Percentiles rank a stretch among this genome's conserved stretches.
Evolutionary conservation across 2,113 vertebrate species (phyloP).

Genomic region (Dermatemys mawii): DNA sequence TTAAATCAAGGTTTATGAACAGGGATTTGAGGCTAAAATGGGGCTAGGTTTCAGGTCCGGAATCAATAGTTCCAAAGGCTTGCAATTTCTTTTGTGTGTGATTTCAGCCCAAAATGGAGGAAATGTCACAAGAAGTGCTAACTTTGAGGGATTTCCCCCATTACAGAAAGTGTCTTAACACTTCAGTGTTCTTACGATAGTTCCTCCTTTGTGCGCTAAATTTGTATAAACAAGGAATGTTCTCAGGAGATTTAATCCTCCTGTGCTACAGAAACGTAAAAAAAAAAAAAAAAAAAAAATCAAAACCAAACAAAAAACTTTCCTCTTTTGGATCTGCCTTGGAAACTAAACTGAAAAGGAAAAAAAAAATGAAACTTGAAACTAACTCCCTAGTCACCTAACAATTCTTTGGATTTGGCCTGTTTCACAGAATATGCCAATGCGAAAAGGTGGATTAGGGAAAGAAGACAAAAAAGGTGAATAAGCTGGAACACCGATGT

Average conservation of each 20-base stretch:
- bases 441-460: background rate
- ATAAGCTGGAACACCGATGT: background rate
- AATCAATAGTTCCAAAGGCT: background rate
- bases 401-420: background rate
- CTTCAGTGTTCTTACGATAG: background rate
- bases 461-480: background rate
- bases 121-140: background rate
- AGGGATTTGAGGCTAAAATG: background rate
- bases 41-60: background rate
- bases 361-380: background rate
- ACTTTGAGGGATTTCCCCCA: background rate
- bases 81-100: background rate
- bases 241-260: background rate
- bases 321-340: background rate
- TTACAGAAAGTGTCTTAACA: background rate
- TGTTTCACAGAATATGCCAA: fast-evolving
- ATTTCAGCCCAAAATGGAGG: background rate
- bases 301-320: background rate
- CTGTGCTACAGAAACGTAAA: background rate
- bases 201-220: background rate
- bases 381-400: background rate
- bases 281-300: background rate
- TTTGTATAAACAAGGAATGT: background rate
- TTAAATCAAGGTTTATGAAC: background rate
- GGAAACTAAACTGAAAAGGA: background rate